Evolutionary conservation across 1,140 invertebrate genomes (phyloP), one percentile per base, ranked within the genome.

Genomic region (Pseudomyrmex gracilis): DNA sequence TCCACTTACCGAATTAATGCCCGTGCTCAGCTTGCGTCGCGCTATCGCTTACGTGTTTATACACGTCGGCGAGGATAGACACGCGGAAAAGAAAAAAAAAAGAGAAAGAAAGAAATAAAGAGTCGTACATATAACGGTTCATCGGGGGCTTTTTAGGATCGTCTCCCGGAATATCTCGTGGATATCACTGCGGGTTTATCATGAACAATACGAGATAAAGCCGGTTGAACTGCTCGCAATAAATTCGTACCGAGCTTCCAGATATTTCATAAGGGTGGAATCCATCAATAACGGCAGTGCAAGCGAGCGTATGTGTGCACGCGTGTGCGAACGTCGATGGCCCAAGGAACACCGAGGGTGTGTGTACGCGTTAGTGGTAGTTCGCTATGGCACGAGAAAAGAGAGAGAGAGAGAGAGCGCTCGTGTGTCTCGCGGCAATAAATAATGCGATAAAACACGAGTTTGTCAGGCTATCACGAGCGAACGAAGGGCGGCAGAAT

Each of bases 371-470:
- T 49, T 24, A 34, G 34, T 82, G 67, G 57, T 63, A 57, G 66
- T 17, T 34, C 53, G 58, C 57, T 70, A 49, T 66, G 60, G 47
- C 24, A 83, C 71, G 47, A 34, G 34, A 34, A 5, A 34, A 34
- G 34, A 34, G 34, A 34, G 0, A 34, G 4, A 34, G 34, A 34
- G 34, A 34, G 43, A 67, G 17, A 76, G n/a, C 82, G 64, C 86
- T 90, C 90, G 85, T 87, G 86, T 90, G 84, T 84, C 85, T 74
- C 74, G 64, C 71, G 83, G 92, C 92, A 93, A 94, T 94, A 94
- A 94, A 94, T 94, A 94, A 94, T 94, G 90, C 93, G 94, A 94
- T 94, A 94, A 94, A 94, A 94, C 93, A 93, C 92, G 93, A 94
- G 92, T 94, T 94, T 93, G 93, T 92, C 93, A 91, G 91, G 90